Percentiles rank a stretch among this genome's conserved stretches.
These are phyloP conservation scores for Drosophila meridionalis DNA, from an alignment of 2,888 invertebrate species.

Conservation along the genomic window DNA sequence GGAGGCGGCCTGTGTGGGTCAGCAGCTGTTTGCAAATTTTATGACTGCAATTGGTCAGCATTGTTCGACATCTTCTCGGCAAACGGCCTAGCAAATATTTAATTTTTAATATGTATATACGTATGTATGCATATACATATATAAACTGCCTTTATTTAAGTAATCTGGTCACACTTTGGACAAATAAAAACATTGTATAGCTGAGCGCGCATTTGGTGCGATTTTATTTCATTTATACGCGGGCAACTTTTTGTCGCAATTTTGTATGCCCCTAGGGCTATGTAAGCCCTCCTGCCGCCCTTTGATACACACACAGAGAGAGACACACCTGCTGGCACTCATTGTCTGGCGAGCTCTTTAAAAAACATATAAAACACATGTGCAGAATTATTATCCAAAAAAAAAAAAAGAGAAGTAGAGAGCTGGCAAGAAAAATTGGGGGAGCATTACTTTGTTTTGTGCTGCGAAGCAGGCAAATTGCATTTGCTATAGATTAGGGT, in stretches of 20 bases:
- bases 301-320: neutral
- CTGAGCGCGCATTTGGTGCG: constrained; percentile 66
- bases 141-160: constrained; percentile 61
- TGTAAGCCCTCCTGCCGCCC: neutral
- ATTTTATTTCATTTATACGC: constrained; percentile 66
- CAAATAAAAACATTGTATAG: constrained; percentile 17
- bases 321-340: constrained; percentile 31
- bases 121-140: neutral
- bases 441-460: constrained; percentile 53
- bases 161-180: constrained; percentile 58
- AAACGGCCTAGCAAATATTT: too few relatives aligned
- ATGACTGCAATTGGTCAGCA: constrained; percentile 66
- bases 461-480: constrained; percentile 63
- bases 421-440: constrained; percentile 20
- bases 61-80: constrained; percentile 32
- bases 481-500: constrained; percentile 71
- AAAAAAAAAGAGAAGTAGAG: constrained; percentile 4
- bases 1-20: neutral
- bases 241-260: constrained; percentile 52
- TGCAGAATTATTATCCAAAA: constrained; percentile 60
- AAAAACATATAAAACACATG: constrained; percentile 68
- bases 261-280: constrained; percentile 53
- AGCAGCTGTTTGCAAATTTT: constrained; percentile 63
- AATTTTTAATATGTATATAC: neutral
- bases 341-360: constrained; percentile 18